These are phyloP conservation scores for Erethizon dorsatum DNA, from an alignment of 2,797 vertebrate species.

Conservation along the genomic window DNA sequence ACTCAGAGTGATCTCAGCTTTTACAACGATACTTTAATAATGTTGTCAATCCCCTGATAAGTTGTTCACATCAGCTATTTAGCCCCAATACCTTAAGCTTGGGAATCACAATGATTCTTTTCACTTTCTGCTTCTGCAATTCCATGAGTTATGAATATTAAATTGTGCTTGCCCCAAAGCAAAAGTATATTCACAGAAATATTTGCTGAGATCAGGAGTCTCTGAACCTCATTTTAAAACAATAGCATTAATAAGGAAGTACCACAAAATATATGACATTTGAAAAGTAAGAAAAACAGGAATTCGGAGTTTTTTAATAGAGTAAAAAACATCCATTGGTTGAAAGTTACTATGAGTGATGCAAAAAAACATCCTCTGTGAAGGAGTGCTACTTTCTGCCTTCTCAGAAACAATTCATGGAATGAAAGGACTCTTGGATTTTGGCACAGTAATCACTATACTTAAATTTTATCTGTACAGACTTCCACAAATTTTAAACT, in stretches of 20 bases:
- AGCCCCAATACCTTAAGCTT: slow-evolving; percentile 90
- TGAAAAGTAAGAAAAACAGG: slow-evolving; percentile 87
- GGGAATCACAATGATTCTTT: slow-evolving; percentile 90
- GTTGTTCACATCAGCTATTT: slow-evolving; percentile 92
- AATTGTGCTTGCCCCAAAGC: slow-evolving; percentile 91
- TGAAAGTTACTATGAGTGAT: slow-evolving; percentile 86
- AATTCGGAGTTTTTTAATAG: slow-evolving; percentile 86
- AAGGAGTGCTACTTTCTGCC: slow-evolving; percentile 56
- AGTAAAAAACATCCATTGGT: slow-evolving; percentile 69
- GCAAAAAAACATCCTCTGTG: slow-evolving; percentile 75
- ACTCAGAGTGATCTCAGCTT: slow-evolving; percentile 86
- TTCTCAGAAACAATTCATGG: slow-evolving; percentile 58
- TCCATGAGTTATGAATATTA: slow-evolving; percentile 92
- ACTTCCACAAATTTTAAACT: slow-evolving; percentile 60
- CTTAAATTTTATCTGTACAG: background rate
- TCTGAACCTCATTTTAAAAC: slow-evolving; percentile 90
- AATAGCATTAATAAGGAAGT: slow-evolving; percentile 90
- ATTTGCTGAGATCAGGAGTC: slow-evolving; percentile 92
- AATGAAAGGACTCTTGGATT: slow-evolving; percentile 60
- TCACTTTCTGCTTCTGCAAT: slow-evolving; percentile 88
- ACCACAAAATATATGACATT: slow-evolving; percentile 85
- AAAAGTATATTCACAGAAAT: slow-evolving; percentile 91
- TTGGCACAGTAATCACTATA: slow-evolving; percentile 8
- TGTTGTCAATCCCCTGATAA: slow-evolving; percentile 90
- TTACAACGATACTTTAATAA: slow-evolving; percentile 91